phyloP scores from a whole-genome alignment of 2,113 vertebrate species.

The Vireo altiloquus region DNA sequence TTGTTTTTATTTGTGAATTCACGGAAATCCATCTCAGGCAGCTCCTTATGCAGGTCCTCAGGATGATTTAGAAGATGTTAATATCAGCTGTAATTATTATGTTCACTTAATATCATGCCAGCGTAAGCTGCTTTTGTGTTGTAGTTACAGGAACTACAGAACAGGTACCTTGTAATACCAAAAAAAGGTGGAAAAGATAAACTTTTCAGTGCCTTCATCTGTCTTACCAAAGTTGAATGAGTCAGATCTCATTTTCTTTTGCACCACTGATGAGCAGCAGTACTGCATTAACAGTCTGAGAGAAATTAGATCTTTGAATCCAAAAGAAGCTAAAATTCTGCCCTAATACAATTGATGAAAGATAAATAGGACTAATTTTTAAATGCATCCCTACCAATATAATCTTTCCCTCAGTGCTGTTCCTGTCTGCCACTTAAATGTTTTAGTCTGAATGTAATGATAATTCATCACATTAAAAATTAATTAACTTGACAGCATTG shows the following conservation, averaged over 20 bases:
- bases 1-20: not conserved
- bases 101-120: not conserved
- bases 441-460: not conserved
- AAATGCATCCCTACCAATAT: not conserved
- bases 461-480: constrained; percentile 40
- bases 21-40: not conserved
- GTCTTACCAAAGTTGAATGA: not conserved
- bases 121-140: not conserved
- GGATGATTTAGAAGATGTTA: not conserved
- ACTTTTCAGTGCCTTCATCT: not conserved
- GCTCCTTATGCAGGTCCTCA: not conserved
- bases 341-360: not conserved
- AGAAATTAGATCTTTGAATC: not conserved
- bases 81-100: not conserved
- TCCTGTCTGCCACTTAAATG: not conserved
- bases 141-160: not conserved
- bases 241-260: not conserved
- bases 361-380: not conserved
- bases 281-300: not conserved
- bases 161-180: not conserved
- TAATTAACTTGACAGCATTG: constrained; percentile 32
- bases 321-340: not conserved
- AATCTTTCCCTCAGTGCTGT: not conserved
- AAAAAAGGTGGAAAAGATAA: not conserved
- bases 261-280: not conserved